Evolutionary conservation across 2,113 vertebrate species (phyloP).

Genomic region (Harpagus bidentatus): DNA sequence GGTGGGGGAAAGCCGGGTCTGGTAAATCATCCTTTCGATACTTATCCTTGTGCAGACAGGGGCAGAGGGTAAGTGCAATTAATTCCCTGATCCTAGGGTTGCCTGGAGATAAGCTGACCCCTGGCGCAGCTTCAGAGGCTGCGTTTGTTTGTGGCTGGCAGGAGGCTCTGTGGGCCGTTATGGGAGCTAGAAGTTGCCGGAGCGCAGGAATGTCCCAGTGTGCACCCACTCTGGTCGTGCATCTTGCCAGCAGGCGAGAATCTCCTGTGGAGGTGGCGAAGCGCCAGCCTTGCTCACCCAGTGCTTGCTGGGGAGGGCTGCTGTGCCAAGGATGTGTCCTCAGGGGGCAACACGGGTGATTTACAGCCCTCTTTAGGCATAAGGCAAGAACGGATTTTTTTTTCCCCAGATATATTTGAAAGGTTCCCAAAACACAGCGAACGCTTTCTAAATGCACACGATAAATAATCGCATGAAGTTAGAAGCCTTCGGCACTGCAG

Average conservation of each 20-base stretch:
- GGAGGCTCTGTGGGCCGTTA: not conserved
- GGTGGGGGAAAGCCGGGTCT: not conserved
- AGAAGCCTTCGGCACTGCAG: not conserved
- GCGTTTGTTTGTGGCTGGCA: not conserved
- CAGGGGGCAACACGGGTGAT: not conserved
- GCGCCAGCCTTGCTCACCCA: not conserved
- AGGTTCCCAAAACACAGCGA: not conserved
- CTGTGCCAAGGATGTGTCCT: not conserved
- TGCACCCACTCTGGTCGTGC: not conserved
- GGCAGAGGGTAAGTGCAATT: not conserved
- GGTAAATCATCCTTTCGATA: not conserved
- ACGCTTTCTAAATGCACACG: not conserved
- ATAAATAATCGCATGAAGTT: not conserved
- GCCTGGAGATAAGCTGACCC: not conserved
- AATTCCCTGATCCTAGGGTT: not conserved
- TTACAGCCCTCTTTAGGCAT: not conserved
- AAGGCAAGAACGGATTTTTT: not conserved
- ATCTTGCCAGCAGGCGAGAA: not conserved
- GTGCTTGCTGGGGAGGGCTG: not conserved
- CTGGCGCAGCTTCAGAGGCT: not conserved
- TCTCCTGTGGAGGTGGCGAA: rapidly evolving
- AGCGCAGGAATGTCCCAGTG: not conserved
- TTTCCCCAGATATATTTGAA: not conserved
- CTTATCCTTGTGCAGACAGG: not conserved
- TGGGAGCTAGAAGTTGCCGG: not conserved